Base-by-base conservation (phyloP, 2,113 vertebrate genomes). In the Recurvirostra avosetta region DNA sequence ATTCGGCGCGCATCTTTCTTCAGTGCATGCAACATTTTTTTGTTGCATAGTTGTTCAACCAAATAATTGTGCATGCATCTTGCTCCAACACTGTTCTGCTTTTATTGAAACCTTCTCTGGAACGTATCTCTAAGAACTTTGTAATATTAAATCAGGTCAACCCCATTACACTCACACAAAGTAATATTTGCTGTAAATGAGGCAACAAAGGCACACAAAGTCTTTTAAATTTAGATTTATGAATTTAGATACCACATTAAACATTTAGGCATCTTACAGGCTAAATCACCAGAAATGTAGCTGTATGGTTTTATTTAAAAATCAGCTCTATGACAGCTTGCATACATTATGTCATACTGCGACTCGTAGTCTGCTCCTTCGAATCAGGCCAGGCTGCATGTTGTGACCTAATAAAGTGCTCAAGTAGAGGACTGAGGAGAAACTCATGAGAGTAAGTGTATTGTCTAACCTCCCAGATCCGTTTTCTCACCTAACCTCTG, bases 291-390 rank as follows among this genome's bases (percentile, higher is more conserved):
- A 43, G 20, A 68, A 65, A 62, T 8, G 9, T 23, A 73, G 34
- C 11, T 32, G 14, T 6, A n/a, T 5, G 14, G 4, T 13, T 87
- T 80, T 65, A 49, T 65, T 50, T 40, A 8, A 80, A 70, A 68
- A 38, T n/a, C 29, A 56, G 49, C 6, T 76, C 52, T 47, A 12
- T 6, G 12, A 5, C 0, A 32, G 11, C 5, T 62, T 49, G 21
- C 22, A 41, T 21, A 22, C 8, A 4, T 6, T 34, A 41, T 0
- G 1, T 6, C 43, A 40, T 3, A 10, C 5, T 4, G 4, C 2
- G 8, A 30, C 6, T 3, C 6, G 61, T 3, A 23, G 32, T 11
- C 29, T 30, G 8, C 19, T 56, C 29, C 70, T 91, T 49, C 41
- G 8, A 30, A n/a, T 62, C 25, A 21, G 26, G 6, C 20, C 1